A percentile compares a stretch with the other conserved stretches of the same genome.
Evolutionary conservation across 2,888 invertebrate species (phyloP).

Genomic region (Amphipyra tragopoginis): DNA sequence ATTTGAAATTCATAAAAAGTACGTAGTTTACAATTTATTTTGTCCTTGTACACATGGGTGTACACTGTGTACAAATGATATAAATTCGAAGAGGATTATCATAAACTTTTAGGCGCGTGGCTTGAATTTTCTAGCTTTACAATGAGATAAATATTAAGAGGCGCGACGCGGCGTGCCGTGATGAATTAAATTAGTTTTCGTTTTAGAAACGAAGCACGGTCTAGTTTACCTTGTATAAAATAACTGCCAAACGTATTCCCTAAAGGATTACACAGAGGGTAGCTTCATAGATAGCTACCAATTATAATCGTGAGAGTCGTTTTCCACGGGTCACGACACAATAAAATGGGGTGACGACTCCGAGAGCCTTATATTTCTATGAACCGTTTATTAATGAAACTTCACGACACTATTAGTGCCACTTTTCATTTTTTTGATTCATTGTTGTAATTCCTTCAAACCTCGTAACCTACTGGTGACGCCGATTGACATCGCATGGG

Average conservation of each 20-base stretch:
- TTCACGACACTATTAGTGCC: too few relatives aligned
- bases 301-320: too few relatives aligned
- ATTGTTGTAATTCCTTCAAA: too few relatives aligned
- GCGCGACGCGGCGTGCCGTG: conserved; percentile 1
- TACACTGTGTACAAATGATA: not conserved
- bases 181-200: conserved; percentile 39
- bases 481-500: too few relatives aligned
- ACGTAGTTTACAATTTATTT: not conserved
- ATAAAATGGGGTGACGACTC: too few relatives aligned
- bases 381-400: too few relatives aligned
- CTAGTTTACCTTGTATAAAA: conserved; percentile 25
- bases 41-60: not conserved
- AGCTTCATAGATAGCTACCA: too few relatives aligned
- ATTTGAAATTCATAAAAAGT: not conserved
- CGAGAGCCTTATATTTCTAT: too few relatives aligned
- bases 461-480: too few relatives aligned
- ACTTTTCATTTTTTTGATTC: too few relatives aligned
- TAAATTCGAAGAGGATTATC: conserved; percentile 13
- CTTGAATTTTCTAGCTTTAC: conserved; percentile 25
- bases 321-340: too few relatives aligned
- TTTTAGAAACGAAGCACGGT: conserved; percentile 28
- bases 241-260: conserved; percentile 5
- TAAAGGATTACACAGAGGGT: too few relatives aligned
- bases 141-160: conserved; percentile 14
- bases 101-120: conserved; percentile 8